Conservation (phyloP, 1,140 invertebrate genomes). For the Drosophila malerkotliana region DNA sequence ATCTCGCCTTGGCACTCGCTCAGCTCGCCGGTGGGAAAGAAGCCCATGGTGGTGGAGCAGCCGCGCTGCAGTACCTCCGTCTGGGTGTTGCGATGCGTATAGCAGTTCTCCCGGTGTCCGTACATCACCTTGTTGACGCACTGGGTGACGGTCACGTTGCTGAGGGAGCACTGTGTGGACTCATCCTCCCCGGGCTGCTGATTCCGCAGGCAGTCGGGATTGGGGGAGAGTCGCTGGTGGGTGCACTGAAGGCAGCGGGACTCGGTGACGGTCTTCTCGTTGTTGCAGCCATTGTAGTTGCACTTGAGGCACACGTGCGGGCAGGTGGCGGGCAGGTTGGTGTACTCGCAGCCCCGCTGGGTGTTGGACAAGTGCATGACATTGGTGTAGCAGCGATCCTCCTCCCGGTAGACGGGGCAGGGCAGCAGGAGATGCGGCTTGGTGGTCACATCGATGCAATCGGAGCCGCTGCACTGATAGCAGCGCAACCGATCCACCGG, state of each 20-base stretch:
- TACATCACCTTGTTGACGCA: slow-evolving; percentile 72
- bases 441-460: slow-evolving; percentile 63
- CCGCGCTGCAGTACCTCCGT: slow-evolving; percentile 67
- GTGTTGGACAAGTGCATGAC: slow-evolving; percentile 61
- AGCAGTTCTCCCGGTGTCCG: slow-evolving; percentile 68
- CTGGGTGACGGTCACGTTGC: slow-evolving; percentile 50
- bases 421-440: slow-evolving; percentile 53
- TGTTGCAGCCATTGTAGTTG: slow-evolving; percentile 76
- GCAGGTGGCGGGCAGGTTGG: slow-evolving; percentile 51
- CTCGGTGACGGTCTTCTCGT: slow-evolving; percentile 57
- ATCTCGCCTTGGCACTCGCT: slow-evolving; percentile 66
- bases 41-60: slow-evolving; percentile 72
- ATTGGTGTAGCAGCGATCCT: slow-evolving; percentile 75
- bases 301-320: slow-evolving; percentile 76
- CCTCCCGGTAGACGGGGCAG: slow-evolving; percentile 59
- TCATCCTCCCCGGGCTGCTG: slow-evolving; percentile 13
- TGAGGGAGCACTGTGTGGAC: slow-evolving; percentile 26
- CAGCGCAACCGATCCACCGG: slow-evolving; percentile 64
- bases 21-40: slow-evolving; percentile 63
- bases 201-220: slow-evolving; percentile 55
- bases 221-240: slow-evolving; percentile 34
- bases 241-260: slow-evolving; percentile 62
- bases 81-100: slow-evolving; percentile 59
- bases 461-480: slow-evolving; percentile 69
- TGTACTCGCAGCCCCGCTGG: slow-evolving; percentile 64